phyloP scores from a whole-genome alignment of 2,797 vertebrate species.

The Discoglossus pictus region DNA sequence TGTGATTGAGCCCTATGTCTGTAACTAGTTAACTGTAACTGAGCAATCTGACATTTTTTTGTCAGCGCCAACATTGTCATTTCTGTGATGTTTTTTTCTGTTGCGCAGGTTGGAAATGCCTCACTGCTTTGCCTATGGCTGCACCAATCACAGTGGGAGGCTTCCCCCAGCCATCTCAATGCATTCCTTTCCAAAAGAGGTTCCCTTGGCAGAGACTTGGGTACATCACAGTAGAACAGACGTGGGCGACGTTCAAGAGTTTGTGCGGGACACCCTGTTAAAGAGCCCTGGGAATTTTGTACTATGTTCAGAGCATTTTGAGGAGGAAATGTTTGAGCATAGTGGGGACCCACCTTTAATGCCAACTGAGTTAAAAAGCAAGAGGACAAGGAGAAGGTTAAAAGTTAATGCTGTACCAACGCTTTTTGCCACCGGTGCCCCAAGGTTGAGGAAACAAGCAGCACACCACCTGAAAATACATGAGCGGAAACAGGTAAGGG shows the following conservation, averaged over 20 bases:
- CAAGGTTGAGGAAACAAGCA: constrained; percentile 29
- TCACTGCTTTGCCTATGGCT: constrained; percentile 49
- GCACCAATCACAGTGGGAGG: constrained; percentile 45
- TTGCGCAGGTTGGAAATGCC: constrained; percentile 36
- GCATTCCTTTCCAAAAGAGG: constrained; percentile 42
- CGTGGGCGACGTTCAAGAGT: constrained; percentile 38
- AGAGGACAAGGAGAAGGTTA: constrained; percentile 19
- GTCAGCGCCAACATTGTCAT: too few species aligned
- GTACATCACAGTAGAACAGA: constrained; percentile 41
- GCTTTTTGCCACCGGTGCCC: constrained; percentile 34
- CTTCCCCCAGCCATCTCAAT: constrained; percentile 34
- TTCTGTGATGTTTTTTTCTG: neutral
- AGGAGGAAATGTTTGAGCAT: constrained; percentile 41
- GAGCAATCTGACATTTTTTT: too few species aligned
- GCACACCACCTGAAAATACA: constrained; percentile 42
- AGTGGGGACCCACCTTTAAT: neutral
- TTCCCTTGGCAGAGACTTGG: constrained; percentile 41
- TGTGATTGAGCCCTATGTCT: too few species aligned
- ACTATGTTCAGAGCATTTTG: constrained; percentile 45
- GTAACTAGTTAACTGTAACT: too few species aligned
- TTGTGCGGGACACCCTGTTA: constrained; percentile 32
- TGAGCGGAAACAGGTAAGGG: constrained; percentile 47
- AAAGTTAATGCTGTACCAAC: constrained; percentile 40
- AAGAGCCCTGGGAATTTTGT: constrained; percentile 41
- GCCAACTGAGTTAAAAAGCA: constrained; percentile 21